Evolutionary conservation across 2,113 vertebrate species (phyloP), one percentile per base, ranked within the genome.

Genomic region (Tachuris rubrigastra): DNA sequence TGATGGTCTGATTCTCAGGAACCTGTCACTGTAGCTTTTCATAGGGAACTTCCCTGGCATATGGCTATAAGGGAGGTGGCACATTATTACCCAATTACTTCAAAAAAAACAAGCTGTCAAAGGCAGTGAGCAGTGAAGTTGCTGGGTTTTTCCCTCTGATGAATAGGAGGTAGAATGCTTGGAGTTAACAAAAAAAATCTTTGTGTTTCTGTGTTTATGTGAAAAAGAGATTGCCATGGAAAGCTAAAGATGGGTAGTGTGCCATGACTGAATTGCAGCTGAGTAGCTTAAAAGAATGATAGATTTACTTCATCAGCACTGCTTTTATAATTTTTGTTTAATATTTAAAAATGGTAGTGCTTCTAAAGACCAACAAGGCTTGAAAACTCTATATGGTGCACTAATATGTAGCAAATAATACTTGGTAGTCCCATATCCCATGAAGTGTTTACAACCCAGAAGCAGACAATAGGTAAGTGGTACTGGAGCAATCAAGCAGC

Each of bases 21-120:
- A 85, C 8, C 56, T 90, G 46, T 76, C 69, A 60, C 50, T 69
- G 33, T 66, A 63, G 49, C 20, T 86, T 72, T 91, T 93, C 79
- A 58, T 56, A 89, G 84, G 85, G 81, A 90, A 39, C 85, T 80
- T 93, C 67, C 90, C 87, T 93, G 86, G 84, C 60, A 87, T 92
- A 85, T 89, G 93, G 68, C 27, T 81, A 5, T 69, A 68, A 39
- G 28, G 37, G 23, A 85, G 31, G 72, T 88, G 42, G 33, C 56
- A 14, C 66, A 12, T 88, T 73, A 39, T n/a, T 50, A 33, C 30
- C 78, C 24, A 73, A 2, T 68, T 58, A 80, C 23, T 69, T 83
- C 7, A 39, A 73, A 81, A 81, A 55, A 4, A 3, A 2, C 12
- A 81, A 42, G 27, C 23, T 67, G 33, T 49, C 66, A 69, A 60